Conservation (phyloP, 1,140 invertebrate species). For the Pseudoatta argentina region DNA sequence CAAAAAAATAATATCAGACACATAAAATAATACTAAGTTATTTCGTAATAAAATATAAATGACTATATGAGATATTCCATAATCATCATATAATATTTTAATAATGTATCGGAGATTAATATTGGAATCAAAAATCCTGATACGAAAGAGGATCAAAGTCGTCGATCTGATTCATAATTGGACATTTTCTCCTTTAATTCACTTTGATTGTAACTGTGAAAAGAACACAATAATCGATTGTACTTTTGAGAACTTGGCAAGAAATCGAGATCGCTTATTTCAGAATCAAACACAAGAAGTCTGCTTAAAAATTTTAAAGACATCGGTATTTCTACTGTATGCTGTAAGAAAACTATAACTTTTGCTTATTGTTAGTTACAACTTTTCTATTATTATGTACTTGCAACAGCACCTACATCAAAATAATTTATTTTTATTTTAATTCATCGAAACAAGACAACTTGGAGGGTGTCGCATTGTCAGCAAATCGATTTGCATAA, state of each 20-base stretch:
- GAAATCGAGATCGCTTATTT: slow-evolving; percentile 2
- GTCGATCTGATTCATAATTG: neutral
- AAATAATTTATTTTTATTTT: slow-evolving; percentile 43
- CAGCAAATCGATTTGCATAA: slow-evolving; percentile 14
- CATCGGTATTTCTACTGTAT: neutral
- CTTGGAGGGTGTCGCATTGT: slow-evolving; percentile 18
- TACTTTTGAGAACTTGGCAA: slow-evolving; percentile 8
- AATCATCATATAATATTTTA: neutral
- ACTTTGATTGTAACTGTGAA: neutral
- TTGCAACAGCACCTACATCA: neutral
- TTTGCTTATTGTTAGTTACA: neutral
- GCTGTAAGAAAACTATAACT: slow-evolving; percentile 21
- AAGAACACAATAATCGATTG: slow-evolving; percentile 11
- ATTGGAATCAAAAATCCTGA: neutral
- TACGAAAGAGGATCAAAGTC: neutral
- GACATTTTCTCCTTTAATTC: neutral
- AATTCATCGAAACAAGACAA: slow-evolving; percentile 40
- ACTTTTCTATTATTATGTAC: slow-evolving; percentile 11
- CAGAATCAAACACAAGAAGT: neutral
- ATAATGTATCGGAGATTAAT: neutral
- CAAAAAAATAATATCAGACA: neutral
- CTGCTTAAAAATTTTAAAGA: slow-evolving; percentile 45
- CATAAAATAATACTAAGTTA: neutral
- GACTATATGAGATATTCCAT: neutral
- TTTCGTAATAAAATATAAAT: neutral